Percentiles rank a stretch among this genome's conserved stretches.
phyloP scores from a whole-genome alignment of 2,113 vertebrate genomes.

The Tragelaphus strepsiceros region DNA sequence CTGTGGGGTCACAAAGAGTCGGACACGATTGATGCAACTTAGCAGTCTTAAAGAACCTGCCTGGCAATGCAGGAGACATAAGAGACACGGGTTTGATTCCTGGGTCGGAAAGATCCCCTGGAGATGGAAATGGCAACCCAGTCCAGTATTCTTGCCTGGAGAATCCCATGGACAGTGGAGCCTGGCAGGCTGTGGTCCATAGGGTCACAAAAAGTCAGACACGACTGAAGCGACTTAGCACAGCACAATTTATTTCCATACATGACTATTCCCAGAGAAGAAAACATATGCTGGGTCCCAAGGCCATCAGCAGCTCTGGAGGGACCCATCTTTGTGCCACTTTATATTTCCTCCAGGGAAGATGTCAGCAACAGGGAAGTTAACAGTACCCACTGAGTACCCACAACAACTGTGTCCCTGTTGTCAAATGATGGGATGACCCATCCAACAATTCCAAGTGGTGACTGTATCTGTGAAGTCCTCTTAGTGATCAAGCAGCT shows the following conservation, averaged over 20 bases:
- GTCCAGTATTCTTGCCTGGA: not conserved
- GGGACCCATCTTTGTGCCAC: not conserved
- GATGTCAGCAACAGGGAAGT: not conserved
- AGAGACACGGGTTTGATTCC: not conserved
- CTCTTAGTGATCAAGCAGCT: not conserved
- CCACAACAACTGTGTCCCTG: not conserved
- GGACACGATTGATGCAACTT: too few species aligned
- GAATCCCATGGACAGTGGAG: not conserved
- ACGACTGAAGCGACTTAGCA: not conserved
- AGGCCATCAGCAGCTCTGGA: not conserved
- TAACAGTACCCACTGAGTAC: not conserved
- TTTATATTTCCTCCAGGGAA: not conserved
- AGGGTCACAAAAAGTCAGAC: not conserved
- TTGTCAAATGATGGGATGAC: not conserved
- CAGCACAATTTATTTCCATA: not conserved
- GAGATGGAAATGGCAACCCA: not conserved
- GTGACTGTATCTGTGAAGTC: not conserved
- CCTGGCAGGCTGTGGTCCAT: not conserved
- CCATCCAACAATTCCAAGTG: not conserved
- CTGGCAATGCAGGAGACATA: not conserved
- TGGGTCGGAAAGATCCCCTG: not conserved
- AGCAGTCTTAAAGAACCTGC: not conserved
- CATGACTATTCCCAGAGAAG: not conserved
- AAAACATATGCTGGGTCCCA: not conserved
- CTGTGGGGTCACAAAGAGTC: too few species aligned